A percentile compares a stretch with the other conserved stretches of the same genome.
Conservation (phyloP, 53 echinoderm and acorn worm genomes). For the Mesocentrotus franciscanus region DNA sequence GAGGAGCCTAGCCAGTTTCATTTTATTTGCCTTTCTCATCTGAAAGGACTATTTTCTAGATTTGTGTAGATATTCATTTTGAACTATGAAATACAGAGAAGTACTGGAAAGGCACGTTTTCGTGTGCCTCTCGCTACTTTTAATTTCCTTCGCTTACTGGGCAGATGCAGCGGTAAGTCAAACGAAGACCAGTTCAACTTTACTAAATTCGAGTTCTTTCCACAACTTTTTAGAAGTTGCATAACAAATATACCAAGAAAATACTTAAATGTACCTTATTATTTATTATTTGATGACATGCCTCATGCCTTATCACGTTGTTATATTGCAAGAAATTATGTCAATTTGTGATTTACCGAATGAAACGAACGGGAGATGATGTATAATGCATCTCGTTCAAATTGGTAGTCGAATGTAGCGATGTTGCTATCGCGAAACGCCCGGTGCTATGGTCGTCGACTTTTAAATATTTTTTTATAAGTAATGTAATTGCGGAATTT, state of each 20-base stretch:
- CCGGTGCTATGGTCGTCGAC: neutral
- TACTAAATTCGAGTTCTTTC: neutral
- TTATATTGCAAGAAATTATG: neutral
- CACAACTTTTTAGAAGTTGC: neutral
- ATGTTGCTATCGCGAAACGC: neutral
- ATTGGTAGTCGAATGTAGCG: neutral
- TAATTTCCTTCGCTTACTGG: conserved; percentile 78
- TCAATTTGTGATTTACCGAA: neutral
- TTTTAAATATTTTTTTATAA: neutral
- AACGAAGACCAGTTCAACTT: neutral
- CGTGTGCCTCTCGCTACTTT: conserved; percentile 70
- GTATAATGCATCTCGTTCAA: neutral
- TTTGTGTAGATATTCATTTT: conserved; percentile 63
- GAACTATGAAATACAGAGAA: conserved; percentile 88
- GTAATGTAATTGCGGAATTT: neutral
- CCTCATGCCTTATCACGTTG: neutral
- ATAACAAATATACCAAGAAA: neutral
- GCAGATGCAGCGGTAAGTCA: conserved; percentile 85
- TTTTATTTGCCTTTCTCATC: conserved; percentile 35
- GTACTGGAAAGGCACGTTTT: conserved; percentile 80
- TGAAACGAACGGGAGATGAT: neutral
- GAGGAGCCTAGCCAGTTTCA: conserved; percentile 60
- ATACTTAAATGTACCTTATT: neutral
- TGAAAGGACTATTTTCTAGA: conserved; percentile 60
- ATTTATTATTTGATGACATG: neutral